Evolutionary conservation across 1,140 invertebrate genomes (phyloP), one percentile per base, ranked within the genome.

Genomic region (Drosophila orena): DNA sequence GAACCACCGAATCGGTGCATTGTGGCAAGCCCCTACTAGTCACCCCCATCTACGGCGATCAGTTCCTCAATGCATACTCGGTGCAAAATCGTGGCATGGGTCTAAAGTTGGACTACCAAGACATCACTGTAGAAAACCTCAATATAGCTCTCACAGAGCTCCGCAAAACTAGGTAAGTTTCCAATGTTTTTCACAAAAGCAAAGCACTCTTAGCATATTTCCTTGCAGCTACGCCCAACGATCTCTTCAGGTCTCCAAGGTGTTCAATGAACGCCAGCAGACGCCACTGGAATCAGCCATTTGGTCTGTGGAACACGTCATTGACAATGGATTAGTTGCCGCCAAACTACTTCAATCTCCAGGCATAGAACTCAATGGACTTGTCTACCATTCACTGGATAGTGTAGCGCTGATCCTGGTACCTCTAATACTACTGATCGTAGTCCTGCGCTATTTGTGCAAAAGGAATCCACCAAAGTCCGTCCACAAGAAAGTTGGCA

Each of bases 21-120:
- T 96, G 94, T 76, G 96, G 94, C 15, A 95, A 96, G n/a, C 96
- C 96, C 0, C 93, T 96, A 71, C 91, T 97, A 15, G 94, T 95
- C 27, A 94, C 96, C 68, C 96, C 96, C 1, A 91, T 97, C 34
- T 94, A 95, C 72, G 95, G 94, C 0, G 96, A 97, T 79, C 95
- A 95, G 79, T 93, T 94, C 37, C 93, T 94, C 2, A 95, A 95
- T 83, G 94, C 93, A 0, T 93, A 93, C 27, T 93, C 94, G 0
- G 90, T 94, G 0, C 93, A 94, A 75, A 93, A 94, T 53, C 94
- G 94, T 44, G 95, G 95, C 6, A 92, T 94, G 2, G 95, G 95
- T 1, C 81, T 94, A 0, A 91, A 94, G 8, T 35, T 96, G 17
- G 77, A 93, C 54, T 94, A 94, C 42, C 72, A 79, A n/a, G 30